Evolutionary conservation across 2,888 invertebrate species (phyloP).

Genomic region (Aproaerema taeniolella): DNA sequence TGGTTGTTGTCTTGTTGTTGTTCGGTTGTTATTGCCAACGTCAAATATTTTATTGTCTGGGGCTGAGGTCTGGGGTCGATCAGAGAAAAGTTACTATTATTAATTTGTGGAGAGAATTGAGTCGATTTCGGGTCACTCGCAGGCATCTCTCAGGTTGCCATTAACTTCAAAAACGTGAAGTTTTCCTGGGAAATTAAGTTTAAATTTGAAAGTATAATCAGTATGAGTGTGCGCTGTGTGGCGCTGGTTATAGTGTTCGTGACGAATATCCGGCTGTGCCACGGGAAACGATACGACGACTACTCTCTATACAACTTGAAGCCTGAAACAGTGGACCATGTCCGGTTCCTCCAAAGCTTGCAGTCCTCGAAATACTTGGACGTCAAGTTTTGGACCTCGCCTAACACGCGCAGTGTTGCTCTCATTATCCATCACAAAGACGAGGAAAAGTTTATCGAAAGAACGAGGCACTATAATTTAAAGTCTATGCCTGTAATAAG

Average conservation of each 20-base stretch:
- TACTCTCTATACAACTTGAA: constrained; percentile 34
- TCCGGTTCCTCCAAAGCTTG: constrained; percentile 47
- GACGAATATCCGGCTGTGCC: constrained; percentile 30
- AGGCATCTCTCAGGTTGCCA: too few species aligned
- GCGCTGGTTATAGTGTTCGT: constrained; percentile 31
- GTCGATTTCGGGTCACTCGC: too few species aligned
- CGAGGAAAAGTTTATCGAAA: constrained; percentile 38
- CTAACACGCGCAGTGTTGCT: constrained; percentile 36
- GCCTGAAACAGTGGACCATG: constrained; percentile 37
- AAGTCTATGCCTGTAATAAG: constrained; percentile 23
- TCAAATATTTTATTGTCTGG: too few species aligned
- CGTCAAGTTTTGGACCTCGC: constrained; percentile 46
- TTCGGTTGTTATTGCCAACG: too few species aligned
- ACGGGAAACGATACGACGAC: constrained; percentile 36
- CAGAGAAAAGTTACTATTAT: too few species aligned
- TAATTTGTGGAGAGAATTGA: too few species aligned
- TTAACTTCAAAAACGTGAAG: too few species aligned
- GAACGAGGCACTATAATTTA: constrained; percentile 36
- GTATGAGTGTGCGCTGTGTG: too few species aligned
- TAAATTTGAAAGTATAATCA: too few species aligned
- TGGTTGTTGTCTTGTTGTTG: too few species aligned
- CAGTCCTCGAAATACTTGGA: constrained; percentile 41
- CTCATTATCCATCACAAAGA: constrained; percentile 43
- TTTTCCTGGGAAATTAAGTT: too few species aligned
- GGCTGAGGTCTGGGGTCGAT: too few species aligned